These are phyloP conservation scores for Acropora tenuis DNA, from an alignment of 64 coral and sea anemone species.

Conservation along the genomic window DNA sequence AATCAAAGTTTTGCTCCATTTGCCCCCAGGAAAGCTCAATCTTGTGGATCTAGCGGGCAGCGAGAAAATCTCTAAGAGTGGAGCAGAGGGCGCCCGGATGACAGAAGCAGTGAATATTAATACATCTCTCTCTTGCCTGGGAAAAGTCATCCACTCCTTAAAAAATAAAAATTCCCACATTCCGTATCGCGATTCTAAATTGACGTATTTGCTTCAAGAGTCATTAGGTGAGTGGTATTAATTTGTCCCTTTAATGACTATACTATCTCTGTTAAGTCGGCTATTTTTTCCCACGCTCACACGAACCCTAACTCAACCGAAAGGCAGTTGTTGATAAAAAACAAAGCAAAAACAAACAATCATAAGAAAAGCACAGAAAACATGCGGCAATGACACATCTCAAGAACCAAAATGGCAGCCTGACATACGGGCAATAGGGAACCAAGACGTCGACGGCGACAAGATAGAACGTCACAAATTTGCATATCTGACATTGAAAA, in stretches of 20 bases:
- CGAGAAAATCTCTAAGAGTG: neutral
- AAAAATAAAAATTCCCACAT: neutral
- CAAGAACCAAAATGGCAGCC: too few relatives aligned
- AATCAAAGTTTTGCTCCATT: neutral
- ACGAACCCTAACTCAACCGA: too few relatives aligned
- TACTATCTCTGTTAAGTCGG: too few relatives aligned
- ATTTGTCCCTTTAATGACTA: neutral
- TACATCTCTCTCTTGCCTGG: neutral
- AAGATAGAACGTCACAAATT: too few relatives aligned
- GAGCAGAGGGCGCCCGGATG: neutral
- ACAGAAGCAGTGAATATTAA: neutral
- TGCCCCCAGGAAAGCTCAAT: slow-evolving; percentile 5
- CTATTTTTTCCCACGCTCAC: too few relatives aligned
- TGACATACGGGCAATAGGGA: too few relatives aligned
- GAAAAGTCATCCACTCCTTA: neutral
- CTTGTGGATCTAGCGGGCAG: neutral
- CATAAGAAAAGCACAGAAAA: too few relatives aligned
- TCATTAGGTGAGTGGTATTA: neutral
- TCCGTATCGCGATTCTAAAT: neutral
- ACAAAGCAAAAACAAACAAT: too few relatives aligned
- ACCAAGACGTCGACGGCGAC: too few relatives aligned
- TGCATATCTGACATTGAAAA: too few relatives aligned
- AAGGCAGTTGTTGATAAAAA: too few relatives aligned
- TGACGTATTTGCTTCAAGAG: neutral
- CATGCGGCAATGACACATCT: too few relatives aligned